These are phyloP conservation scores for Allygus modestus DNA, from an alignment of 2,888 invertebrate species.

Conservation along the genomic window DNA sequence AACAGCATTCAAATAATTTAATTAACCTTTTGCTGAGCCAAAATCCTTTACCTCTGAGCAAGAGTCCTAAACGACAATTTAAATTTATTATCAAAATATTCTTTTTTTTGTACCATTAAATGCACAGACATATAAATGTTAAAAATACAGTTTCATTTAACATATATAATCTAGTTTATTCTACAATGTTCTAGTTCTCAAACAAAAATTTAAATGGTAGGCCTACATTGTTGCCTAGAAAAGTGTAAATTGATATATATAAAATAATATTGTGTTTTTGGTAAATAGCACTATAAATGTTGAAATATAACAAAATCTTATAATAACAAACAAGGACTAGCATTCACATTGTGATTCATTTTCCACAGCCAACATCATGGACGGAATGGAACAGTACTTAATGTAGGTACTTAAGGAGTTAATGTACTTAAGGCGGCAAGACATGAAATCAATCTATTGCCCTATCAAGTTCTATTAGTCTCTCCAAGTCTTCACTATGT, in stretches of 20 bases:
- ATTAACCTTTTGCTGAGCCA: slow-evolving; percentile 1
- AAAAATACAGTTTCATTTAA: not conserved
- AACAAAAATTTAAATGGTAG: not conserved
- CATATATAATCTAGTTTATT: not conserved
- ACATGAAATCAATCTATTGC: slow-evolving; percentile 8
- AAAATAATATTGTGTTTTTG: not conserved
- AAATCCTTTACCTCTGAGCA: not conserved
- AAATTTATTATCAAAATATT: slow-evolving; percentile 33
- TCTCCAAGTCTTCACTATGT: slow-evolving; percentile 17
- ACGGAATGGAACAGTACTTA: not conserved
- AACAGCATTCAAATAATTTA: not conserved
- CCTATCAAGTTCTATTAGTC: slow-evolving; percentile 14
- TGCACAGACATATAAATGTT: not conserved
- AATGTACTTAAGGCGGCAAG: not conserved
- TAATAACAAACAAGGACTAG: not conserved
- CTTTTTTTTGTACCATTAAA: slow-evolving; percentile 50
- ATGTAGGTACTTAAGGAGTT: not conserved
- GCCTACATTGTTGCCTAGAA: not conserved
- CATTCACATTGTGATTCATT: not conserved
- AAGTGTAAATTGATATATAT: not conserved
- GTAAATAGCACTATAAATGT: slow-evolving; percentile 1
- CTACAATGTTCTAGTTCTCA: not conserved
- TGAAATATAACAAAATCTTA: not conserved
- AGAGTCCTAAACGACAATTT: not conserved
- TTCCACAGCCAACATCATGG: slow-evolving; percentile 15